Conservation (phyloP, 2,797 vertebrate species). For the Pelodytes ibericus region DNA sequence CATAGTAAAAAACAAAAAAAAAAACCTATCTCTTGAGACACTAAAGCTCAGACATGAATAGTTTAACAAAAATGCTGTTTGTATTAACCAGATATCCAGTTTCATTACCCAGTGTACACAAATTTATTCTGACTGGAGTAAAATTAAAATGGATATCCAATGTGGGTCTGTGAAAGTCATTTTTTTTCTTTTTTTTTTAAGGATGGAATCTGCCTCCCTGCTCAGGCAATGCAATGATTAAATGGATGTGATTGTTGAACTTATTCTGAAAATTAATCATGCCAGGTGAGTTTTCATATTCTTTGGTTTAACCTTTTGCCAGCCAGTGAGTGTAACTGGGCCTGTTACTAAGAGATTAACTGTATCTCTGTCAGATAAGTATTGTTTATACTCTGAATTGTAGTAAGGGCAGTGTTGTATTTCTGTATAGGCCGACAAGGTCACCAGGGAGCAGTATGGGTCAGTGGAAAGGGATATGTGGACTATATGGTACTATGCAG, state of each 20-base stretch:
- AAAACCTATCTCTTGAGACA: constrained; percentile 65
- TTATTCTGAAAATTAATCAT: constrained; percentile 28
- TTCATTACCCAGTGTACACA: constrained; percentile 48
- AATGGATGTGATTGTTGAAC: constrained; percentile 34
- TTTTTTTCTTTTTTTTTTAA: constrained; percentile 18
- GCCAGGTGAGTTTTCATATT: constrained; percentile 7
- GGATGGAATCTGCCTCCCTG: background rate
- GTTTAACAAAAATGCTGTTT: constrained; percentile 57
- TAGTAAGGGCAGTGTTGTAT: too few species aligned
- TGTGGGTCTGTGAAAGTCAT: constrained; percentile 7
- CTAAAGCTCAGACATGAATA: constrained; percentile 66
- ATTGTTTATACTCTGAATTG: too few species aligned
- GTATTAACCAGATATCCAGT: constrained; percentile 39
- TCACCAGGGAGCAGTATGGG: too few species aligned
- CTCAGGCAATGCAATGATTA: constrained; percentile 18
- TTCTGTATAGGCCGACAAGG: too few species aligned
- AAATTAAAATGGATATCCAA: constrained; percentile 48
- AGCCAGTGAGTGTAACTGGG: too few species aligned
- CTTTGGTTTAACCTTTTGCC: too few species aligned
- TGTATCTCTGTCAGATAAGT: too few species aligned
- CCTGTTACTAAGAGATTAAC: too few species aligned
- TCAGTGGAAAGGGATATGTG: too few species aligned
- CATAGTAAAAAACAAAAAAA: constrained; percentile 60
- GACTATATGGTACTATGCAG: too few species aligned
- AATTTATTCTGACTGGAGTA: constrained; percentile 38